These are phyloP conservation scores for Taenioides sp. DNA, from an alignment of 2,797 vertebrate species.

Conservation along the genomic window DNA sequence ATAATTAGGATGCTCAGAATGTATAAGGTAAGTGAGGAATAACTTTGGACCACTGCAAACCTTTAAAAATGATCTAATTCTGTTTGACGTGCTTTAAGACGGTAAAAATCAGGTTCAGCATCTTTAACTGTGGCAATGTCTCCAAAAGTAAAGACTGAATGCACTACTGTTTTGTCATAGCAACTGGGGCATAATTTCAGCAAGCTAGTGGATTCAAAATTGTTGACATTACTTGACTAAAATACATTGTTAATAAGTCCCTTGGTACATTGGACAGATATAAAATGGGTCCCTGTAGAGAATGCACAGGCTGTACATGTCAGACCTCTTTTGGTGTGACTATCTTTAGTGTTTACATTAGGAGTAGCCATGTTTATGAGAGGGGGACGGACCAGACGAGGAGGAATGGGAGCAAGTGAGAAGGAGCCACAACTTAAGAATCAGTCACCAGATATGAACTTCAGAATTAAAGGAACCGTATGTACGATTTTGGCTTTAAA, in stretches of 20 bases:
- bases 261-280: background rate
- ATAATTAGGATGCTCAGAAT: too few species aligned
- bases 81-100: too few species aligned
- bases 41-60: too few species aligned
- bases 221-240: background rate
- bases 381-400: conserved; percentile 50
- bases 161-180: background rate
- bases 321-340: conserved; percentile 15
- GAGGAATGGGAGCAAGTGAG: conserved; percentile 10
- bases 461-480: too few species aligned
- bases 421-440: background rate
- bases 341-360: conserved; percentile 64
- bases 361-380: conserved; percentile 64
- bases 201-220: background rate
- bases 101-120: too few species aligned
- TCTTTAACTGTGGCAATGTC: too few species aligned
- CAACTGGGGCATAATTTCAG: background rate
- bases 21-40: too few species aligned
- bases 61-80: too few species aligned
- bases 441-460: background rate
- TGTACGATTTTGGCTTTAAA: too few species aligned
- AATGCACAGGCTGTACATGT: conserved; percentile 15
- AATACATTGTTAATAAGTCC: background rate
- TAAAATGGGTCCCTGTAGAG: background rate
- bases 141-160: too few species aligned